Conservation (phyloP, 2,888 invertebrate genomes). For the Oxycera nigricornis region DNA sequence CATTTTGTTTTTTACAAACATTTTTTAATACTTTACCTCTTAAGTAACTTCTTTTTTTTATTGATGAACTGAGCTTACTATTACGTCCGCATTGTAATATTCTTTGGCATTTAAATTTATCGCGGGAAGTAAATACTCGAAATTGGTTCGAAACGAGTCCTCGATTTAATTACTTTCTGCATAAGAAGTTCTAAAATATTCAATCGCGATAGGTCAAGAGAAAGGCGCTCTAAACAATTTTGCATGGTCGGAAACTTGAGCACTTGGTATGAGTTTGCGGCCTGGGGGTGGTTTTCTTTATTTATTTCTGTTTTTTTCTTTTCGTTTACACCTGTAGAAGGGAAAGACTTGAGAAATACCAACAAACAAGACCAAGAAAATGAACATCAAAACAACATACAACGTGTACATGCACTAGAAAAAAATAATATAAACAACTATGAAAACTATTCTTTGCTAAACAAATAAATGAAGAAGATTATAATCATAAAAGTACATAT, state of each 20-base stretch:
- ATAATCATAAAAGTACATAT: neutral
- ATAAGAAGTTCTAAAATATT: neutral
- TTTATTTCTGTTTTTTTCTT: no score
- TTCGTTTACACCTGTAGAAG: no score
- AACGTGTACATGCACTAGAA: neutral
- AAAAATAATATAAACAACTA: neutral
- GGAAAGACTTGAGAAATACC: no score
- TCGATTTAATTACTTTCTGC: neutral
- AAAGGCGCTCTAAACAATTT: neutral
- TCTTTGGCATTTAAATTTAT: slow-evolving; percentile 8
- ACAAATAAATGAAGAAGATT: neutral
- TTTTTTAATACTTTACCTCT: slow-evolving; percentile 17
- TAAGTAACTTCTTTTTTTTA: slow-evolving; percentile 14
- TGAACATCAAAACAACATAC: slow-evolving; percentile 27
- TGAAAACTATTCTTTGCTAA: slow-evolving; percentile 14
- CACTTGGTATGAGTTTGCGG: slow-evolving; percentile 44
- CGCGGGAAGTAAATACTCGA: no score
- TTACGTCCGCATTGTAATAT: neutral
- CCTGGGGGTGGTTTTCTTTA: slow-evolving; percentile 44
- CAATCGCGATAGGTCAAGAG: neutral
- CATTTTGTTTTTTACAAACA: slow-evolving; percentile 28
- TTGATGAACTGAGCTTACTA: slow-evolving; percentile 17
- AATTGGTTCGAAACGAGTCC: no score
- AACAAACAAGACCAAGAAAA: no score
- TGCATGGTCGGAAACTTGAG: slow-evolving; percentile 41